phyloP scores from a whole-genome alignment of 1,140 invertebrate genomes.

The Macrosteles quadrilineatus region DNA sequence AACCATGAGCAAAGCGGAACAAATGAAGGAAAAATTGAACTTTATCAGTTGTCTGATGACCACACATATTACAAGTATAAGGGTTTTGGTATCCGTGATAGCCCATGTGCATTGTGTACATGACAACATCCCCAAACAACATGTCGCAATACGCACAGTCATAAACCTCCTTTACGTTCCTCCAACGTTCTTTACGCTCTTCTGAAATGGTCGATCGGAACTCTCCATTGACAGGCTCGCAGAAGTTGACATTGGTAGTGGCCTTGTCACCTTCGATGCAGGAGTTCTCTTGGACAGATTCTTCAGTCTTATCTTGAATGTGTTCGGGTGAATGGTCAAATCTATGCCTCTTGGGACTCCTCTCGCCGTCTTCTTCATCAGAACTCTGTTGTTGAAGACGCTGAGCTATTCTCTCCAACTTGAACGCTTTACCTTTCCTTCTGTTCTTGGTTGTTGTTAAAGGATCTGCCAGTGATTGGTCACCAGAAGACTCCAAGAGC shows the following conservation, averaged over 20 bases:
- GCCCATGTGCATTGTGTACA: conserved; percentile 96
- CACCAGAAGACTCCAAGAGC: not conserved
- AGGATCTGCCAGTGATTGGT: conserved; percentile 45
- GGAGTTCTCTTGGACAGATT: not conserved
- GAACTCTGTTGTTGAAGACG: conserved; percentile 44
- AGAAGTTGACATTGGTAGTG: conserved; percentile 15
- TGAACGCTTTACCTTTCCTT: conserved; percentile 77
- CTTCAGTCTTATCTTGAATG: not conserved
- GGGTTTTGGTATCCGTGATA: conserved; percentile 91
- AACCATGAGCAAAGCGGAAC: conserved; percentile 80
- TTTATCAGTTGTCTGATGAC: conserved; percentile 75
- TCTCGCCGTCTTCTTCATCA: conserved; percentile 48
- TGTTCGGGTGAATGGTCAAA: not conserved
- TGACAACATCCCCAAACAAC: conserved; percentile 82
- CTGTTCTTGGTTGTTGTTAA: conserved; percentile 60
- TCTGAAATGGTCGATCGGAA: conserved; percentile 1
- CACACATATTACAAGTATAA: conserved; percentile 94
- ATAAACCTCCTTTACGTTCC: conserved; percentile 50
- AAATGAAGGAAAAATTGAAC: conserved; percentile 93
- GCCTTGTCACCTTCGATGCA: conserved; percentile 26
- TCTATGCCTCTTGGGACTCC: conserved; percentile 29
- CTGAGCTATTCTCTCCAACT: conserved; percentile 53
- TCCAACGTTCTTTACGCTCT: conserved; percentile 19
- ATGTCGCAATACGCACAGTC: conserved; percentile 88
- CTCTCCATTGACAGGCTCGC: conserved; percentile 24